Evolutionary conservation across 1,140 invertebrate genomes (phyloP), one percentile per base, ranked within the genome.

Genomic region (Atta texana): DNA sequence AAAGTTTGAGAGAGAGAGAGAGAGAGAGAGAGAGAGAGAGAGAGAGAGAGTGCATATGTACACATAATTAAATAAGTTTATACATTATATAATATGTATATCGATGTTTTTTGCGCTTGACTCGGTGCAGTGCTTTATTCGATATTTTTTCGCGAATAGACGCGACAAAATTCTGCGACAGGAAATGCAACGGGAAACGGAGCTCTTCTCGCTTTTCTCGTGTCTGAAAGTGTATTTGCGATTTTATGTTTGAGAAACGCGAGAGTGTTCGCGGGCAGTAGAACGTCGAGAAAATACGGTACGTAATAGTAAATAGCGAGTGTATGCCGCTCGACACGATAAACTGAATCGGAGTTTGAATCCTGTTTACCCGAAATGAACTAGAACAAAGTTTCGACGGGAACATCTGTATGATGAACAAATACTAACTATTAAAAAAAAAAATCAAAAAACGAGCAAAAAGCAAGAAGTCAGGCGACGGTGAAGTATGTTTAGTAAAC

Each of bases 201-300:
- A 44, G 24, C 8, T 49, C 34, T 24, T 10, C 6, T 31, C 59
- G 49, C 39, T 6, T 34, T 31, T 31, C 66, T 59, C 51, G 0
- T 12, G n/a, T 3, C 24, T 18, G 68, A 59, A 61, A 74, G 18
- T 49, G 55, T 51, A 24, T 75, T 84, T 84, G 39, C 55, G 16
- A 84, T 63, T 84, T 84, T 55, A 75, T 51, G 69, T 84, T 75
- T 63, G 80, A 51, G 55, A 75, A 84, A 84, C 68, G 14, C 55
- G 57, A 72, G 34, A 72, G 44, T 34, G 31, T 49, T 77, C n/a
- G 8, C 77, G 24, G 63, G n/a, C 31, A 31, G 44, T 51, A 53
- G 18, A 68, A 53, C 76, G 61, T 51, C 12, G 55, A 7, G 39
- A 81, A 81, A 57, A 82, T 61, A 82, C 24, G 64, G 21, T 21